Conservation (phyloP, 2,113 vertebrate genomes). For the Anser cygnoides region DNA sequence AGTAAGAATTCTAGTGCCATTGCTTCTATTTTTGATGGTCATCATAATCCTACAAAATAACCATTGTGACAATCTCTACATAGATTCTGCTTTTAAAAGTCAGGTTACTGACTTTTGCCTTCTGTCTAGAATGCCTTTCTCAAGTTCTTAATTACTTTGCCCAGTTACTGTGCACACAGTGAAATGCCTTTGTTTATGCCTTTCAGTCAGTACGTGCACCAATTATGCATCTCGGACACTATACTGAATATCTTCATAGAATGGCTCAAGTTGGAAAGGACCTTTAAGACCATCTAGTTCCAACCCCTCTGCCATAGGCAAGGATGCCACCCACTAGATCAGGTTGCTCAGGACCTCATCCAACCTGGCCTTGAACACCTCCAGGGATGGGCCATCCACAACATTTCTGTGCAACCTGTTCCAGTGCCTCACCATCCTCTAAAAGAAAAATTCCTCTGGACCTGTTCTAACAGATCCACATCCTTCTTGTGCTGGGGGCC, state of each 20-base stretch:
- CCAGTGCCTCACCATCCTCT: too few relatives aligned
- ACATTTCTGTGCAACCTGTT: too few relatives aligned
- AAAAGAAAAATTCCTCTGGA: too few relatives aligned
- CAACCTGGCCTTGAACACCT: too few relatives aligned
- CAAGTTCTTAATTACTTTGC: background rate
- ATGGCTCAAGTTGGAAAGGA: too few relatives aligned
- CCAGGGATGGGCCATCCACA: too few relatives aligned
- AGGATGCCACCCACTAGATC: too few relatives aligned
- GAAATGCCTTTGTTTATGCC: background rate
- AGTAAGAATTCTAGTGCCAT: background rate
- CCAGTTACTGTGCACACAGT: background rate
- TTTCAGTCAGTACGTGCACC: fast-evolving
- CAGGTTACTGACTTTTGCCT: background rate
- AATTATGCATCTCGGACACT: background rate
- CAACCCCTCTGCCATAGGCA: too few relatives aligned
- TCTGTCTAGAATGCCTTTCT: background rate
- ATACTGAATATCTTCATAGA: background rate
- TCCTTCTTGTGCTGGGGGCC: too few relatives aligned
- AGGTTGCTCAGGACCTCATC: too few relatives aligned
- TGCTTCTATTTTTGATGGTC: background rate
- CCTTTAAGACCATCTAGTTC: too few relatives aligned
- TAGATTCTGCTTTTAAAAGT: background rate
- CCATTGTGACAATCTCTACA: background rate
- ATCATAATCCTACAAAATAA: background rate
- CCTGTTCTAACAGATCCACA: too few relatives aligned